Percentiles rank a stretch among this genome's conserved stretches.
Evolutionary conservation across 2,797 vertebrate species (phyloP).

Genomic region (Anguilla pacifica): DNA sequence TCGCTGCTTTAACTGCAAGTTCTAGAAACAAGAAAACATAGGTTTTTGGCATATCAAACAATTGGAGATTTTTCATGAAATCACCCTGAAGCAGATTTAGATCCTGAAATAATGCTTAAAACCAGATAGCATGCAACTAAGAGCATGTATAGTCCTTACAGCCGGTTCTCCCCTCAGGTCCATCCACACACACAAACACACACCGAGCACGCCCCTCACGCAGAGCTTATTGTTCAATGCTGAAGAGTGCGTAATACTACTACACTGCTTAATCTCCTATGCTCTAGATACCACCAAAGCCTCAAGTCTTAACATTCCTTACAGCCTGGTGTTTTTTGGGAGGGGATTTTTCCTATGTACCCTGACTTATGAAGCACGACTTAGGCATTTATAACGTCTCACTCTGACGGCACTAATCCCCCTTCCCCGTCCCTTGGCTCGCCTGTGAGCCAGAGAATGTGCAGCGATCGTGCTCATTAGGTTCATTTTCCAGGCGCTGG

Average conservation of each 20-base stretch:
- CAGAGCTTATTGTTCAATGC: background rate
- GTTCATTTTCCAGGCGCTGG: background rate
- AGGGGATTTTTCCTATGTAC: background rate
- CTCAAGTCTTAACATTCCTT: background rate
- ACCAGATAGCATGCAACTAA: background rate
- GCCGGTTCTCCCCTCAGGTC: background rate
- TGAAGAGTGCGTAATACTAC: no score
- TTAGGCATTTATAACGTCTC: background rate
- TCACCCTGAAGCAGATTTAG: background rate
- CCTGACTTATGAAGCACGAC: background rate
- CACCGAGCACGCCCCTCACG: background rate
- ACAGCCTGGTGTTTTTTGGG: background rate
- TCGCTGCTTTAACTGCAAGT: background rate
- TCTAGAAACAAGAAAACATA: no score
- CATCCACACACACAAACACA: background rate
- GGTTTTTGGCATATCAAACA: background rate
- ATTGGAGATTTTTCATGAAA: background rate
- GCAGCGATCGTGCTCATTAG: background rate
- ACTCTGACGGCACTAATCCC: background rate
- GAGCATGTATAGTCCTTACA: background rate
- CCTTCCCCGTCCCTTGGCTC: no score
- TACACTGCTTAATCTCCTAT: no score
- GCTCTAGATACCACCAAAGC: no score
- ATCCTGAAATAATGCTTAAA: background rate
- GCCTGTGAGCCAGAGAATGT: background rate